phyloP scores from a whole-genome alignment of 2,113 vertebrate genomes.

The Ranitomeya imitator region DNA sequence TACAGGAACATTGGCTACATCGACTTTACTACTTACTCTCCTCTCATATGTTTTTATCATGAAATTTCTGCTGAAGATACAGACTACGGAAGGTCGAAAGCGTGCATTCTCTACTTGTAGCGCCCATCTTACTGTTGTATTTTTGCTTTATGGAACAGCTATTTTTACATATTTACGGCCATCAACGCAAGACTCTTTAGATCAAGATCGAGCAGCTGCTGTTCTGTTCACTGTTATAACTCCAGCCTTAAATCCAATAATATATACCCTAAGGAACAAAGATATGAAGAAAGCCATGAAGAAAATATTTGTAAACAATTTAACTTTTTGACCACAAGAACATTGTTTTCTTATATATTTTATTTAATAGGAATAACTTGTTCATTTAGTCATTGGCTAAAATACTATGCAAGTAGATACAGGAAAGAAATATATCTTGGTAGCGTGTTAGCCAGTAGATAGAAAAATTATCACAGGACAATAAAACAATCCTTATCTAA shows the following conservation, averaged over 20 bases:
- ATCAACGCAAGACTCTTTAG: slow-evolving; percentile 14
- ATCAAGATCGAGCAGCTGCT: slow-evolving; percentile 35
- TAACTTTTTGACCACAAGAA: background rate
- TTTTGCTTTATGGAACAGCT: slow-evolving; percentile 32
- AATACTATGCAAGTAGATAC: no score
- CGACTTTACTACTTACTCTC: slow-evolving; percentile 25
- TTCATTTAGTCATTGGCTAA: no score
- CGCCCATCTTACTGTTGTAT: slow-evolving; percentile 43
- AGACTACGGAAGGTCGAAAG: background rate
- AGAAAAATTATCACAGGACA: no score
- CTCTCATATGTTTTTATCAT: slow-evolving; percentile 29
- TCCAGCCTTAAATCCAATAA: slow-evolving; percentile 47
- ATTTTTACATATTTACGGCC: slow-evolving; percentile 36
- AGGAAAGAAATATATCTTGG: no score
- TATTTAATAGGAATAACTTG: no score
- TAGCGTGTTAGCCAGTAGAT: no score
- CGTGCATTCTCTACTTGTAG: slow-evolving; percentile 35
- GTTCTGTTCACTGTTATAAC: slow-evolving; percentile 51
- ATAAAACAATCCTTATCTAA: no score
- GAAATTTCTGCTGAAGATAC: slow-evolving; percentile 17
- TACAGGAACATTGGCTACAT: slow-evolving; percentile 15
- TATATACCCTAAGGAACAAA: slow-evolving; percentile 55
- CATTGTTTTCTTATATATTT: no score
- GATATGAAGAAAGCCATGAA: slow-evolving; percentile 40
- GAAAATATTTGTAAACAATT: background rate